Conservation (phyloP, 92 coral and sea anemone genomes). For the Bergia sp. region DNA sequence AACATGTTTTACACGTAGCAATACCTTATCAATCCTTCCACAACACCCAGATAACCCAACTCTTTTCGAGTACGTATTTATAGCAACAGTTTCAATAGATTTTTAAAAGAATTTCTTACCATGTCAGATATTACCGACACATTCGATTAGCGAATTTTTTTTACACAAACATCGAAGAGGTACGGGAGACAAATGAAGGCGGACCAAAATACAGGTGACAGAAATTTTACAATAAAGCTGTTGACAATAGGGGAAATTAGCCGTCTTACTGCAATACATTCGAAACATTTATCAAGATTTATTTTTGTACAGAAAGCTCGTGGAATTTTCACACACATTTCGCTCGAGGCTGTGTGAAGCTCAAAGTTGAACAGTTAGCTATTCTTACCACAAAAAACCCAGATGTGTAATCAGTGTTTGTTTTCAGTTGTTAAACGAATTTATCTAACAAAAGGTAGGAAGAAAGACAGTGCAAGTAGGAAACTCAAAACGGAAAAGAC, state of each 20-base stretch:
- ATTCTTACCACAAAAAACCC: not conserved
- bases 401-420: slow-evolving; percentile 1
- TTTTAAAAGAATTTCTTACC: not conserved
- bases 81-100: not conserved
- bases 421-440: not conserved
- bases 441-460: not conserved
- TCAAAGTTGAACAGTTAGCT: not conserved
- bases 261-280: not conserved
- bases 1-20: no score
- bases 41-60: no score
- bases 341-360: slow-evolving; percentile 13
- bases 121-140: not conserved
- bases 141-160: not conserved
- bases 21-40: no score
- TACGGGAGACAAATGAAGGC: not conserved
- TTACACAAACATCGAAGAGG: not conserved
- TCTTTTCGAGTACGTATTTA: no score
- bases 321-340: not conserved
- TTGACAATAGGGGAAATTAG: not conserved
- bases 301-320: not conserved
- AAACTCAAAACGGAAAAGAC: slow-evolving; percentile 2
- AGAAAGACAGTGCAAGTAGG: not conserved
- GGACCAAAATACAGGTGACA: not conserved
- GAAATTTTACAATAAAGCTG: not conserved
- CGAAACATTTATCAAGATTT: not conserved